Evolutionary conservation across 2,888 invertebrate species (phyloP).

Genomic region (Ornithoptera priamus): DNA sequence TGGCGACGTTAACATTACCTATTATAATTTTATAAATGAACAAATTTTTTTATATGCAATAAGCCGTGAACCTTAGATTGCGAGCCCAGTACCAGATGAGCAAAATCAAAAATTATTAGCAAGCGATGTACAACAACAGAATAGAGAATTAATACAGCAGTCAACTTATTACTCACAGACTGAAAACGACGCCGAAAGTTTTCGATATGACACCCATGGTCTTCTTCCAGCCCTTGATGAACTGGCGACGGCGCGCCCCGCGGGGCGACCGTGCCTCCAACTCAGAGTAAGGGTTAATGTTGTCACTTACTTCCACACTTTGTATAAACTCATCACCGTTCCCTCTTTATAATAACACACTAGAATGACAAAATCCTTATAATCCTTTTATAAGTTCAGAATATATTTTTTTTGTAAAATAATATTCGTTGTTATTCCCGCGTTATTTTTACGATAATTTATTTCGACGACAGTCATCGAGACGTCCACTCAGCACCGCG

Average conservation of each 20-base stretch:
- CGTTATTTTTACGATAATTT: constrained; percentile 1
- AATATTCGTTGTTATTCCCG: constrained; percentile 24
- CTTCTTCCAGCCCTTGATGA: constrained; percentile 76
- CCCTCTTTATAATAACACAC: constrained; percentile 35
- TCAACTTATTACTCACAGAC: constrained; percentile 83
- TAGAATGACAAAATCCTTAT: neutral
- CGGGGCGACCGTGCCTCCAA: constrained; percentile 68
- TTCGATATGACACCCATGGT: constrained; percentile 89
- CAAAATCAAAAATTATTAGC: no score
- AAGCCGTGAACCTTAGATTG: no score
- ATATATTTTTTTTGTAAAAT: neutral
- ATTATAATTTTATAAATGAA: no score
- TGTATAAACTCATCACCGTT: constrained; percentile 55
- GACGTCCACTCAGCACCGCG: constrained; percentile 52
- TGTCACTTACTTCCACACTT: constrained; percentile 52
- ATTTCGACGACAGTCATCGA: constrained; percentile 32
- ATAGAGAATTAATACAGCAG: no score
- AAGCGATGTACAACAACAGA: no score
- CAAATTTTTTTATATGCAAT: no score
- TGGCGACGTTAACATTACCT: no score
- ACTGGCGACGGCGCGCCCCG: constrained; percentile 75
- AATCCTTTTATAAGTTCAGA: neutral
- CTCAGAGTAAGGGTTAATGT: constrained; percentile 72
- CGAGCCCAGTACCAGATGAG: no score
- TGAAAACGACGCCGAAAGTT: constrained; percentile 88